These are phyloP conservation scores for Drosophila ambigua DNA, from an alignment of 1,140 invertebrate species.

Conservation along the genomic window DNA sequence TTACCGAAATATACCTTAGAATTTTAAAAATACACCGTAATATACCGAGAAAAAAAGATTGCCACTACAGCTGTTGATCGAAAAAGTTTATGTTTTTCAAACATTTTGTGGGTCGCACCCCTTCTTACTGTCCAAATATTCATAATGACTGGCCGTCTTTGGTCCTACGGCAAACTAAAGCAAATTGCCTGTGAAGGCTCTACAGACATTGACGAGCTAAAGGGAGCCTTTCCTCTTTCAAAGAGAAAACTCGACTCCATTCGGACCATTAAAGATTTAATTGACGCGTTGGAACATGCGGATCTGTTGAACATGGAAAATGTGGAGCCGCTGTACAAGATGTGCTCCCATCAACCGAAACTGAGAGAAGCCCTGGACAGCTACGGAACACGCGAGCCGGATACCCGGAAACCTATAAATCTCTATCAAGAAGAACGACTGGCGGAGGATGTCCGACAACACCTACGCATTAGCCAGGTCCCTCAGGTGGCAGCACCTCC, in stretches of 20 bases:
- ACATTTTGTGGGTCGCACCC: too few relatives aligned
- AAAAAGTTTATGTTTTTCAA: too few relatives aligned
- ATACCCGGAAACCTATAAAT: conserved; percentile 9
- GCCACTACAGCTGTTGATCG: too few relatives aligned
- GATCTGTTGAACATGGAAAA: conserved; percentile 61
- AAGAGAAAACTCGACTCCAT: conserved; percentile 50
- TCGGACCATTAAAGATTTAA: conserved; percentile 42
- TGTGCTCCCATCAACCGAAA: conserved; percentile 8
- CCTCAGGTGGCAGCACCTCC: neutral
- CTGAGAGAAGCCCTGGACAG: conserved; percentile 30
- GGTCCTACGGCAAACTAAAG: conserved; percentile 66
- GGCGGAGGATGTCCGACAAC: conserved; percentile 55
- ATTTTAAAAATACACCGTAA: too few relatives aligned
- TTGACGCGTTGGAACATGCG: conserved; percentile 63
- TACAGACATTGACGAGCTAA: conserved; percentile 52
- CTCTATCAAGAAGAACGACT: conserved; percentile 58
- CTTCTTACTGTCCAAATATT: too few relatives aligned
- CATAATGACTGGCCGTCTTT: conserved; percentile 25
- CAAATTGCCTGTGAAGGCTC: conserved; percentile 34
- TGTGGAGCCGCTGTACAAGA: conserved; percentile 43
- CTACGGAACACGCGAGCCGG: conserved; percentile 25
- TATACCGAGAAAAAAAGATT: too few relatives aligned
- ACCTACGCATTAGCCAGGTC: conserved; percentile 33
- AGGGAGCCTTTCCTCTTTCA: conserved; percentile 33
- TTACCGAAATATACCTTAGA: too few relatives aligned